Base-by-base conservation (phyloP, 2,113 vertebrate species). In the Columba janthina region DNA sequence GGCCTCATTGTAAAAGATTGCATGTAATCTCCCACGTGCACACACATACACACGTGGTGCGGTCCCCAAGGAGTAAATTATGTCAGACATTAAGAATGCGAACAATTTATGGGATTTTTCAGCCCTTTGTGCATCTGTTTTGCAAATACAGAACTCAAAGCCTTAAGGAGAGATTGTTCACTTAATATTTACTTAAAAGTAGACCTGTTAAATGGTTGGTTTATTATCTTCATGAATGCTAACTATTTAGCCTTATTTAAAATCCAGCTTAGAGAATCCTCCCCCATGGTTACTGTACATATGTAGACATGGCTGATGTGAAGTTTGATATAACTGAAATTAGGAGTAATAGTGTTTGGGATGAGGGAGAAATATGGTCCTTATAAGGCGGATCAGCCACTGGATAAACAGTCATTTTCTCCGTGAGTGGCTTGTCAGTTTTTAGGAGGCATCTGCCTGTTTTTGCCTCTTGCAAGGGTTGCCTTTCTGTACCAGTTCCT, bases 71-170 rank as follows among this genome's bases (percentile, higher is more conserved):
- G 19, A 66, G 36, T 76, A 29, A 90, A 32, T 54, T 66, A 36
- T 94, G 53, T 92, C 79, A 80, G 40, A n/a, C 64, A 38, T 50
- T 50, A 76, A 48, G 32, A 91, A 82, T 83, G 58, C 79, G 92
- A 90, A 62, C 67, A 24, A 50, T 70, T 87, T 88, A 70, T 83
- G 75, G 82, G 88, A n/a, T 91, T 94, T 96, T 96, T 76, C 46
- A 70, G 80, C 54, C 21, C 6, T 70, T 82, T 0, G 0, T 77
- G 25, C 25, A 48, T 91, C 61, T 89, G 62, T 92, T 74, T 82
- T 81, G 57, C 42, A 74, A 85, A 81, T 71, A 51, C 48, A 38
- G n/a, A 89, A 32, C 69, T 93, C 18, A 46, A 29, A 92, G 53
- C 73, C 69, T 82, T 74, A 56, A 56, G 85, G 16, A 26, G n/a